phyloP scores from a whole-genome alignment of 2,113 vertebrate species.

The Andinoacara biseriatus region DNA sequence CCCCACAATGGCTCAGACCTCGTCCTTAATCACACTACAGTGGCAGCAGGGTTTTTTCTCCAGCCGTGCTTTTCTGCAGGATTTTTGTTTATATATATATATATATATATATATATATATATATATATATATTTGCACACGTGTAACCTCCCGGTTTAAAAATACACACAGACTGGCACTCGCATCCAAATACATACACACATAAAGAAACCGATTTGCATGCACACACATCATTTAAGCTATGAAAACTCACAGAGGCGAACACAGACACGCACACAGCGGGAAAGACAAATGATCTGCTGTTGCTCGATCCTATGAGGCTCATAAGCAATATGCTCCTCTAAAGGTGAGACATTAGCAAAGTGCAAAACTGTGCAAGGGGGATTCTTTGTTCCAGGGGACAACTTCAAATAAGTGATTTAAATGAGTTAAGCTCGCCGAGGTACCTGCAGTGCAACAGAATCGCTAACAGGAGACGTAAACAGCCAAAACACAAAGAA shows the following conservation, averaged over 20 bases:
- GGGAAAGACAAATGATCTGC: constrained; percentile 24
- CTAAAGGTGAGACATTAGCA: constrained; percentile 46
- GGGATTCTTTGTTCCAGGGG: constrained; percentile 25
- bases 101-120: neutral
- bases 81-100: constrained; percentile 32
- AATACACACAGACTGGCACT: neutral
- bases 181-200: neutral
- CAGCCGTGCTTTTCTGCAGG: constrained; percentile 32
- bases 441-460: neutral
- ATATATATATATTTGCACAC: neutral
- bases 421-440: neutral
- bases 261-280: constrained; percentile 4
- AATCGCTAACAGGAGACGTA: neutral
- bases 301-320: constrained; percentile 34
- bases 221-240: constrained; percentile 36
- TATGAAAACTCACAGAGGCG: constrained; percentile 22
- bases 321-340: constrained; percentile 25
- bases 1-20: constrained; percentile 39
- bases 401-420: constrained; percentile 32
- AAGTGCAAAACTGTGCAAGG: constrained; percentile 28
- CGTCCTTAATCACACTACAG: constrained; percentile 70
- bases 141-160: neutral
- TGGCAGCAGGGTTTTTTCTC: constrained; percentile 31
- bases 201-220: neutral
- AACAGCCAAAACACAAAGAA: neutral